phyloP scores from a whole-genome alignment of 2,797 vertebrate species.

The Chelonia mydas region DNA sequence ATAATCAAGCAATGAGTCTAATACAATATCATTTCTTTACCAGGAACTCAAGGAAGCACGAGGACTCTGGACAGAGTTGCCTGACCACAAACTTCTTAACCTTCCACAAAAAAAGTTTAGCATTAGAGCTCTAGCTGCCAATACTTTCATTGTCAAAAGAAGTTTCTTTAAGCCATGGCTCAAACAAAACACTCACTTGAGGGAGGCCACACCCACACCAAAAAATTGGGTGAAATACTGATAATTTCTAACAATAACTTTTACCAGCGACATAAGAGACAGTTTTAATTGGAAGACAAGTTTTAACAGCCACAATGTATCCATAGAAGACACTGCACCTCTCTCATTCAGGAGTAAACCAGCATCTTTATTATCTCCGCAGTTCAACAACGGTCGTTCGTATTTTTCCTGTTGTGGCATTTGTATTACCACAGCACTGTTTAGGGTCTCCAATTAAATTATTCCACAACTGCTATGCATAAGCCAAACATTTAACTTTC shows the following conservation, averaged over 20 bases:
- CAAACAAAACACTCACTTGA: not conserved
- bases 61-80: not conserved
- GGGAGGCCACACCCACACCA: not conserved
- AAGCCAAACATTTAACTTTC: slow-evolving; percentile 38
- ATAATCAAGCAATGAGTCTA: not conserved
- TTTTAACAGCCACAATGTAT: not conserved
- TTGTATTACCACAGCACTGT: not conserved
- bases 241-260: not conserved
- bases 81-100: not conserved
- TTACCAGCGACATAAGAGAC: slow-evolving; percentile 9
- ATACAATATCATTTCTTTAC: not conserved
- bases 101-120: not conserved
- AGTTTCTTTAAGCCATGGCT: not conserved
- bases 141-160: not conserved
- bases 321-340: not conserved
- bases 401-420: not conserved
- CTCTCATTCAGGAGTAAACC: not conserved
- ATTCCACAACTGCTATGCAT: slow-evolving; percentile 45
- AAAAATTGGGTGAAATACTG: not conserved
- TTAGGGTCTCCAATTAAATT: slow-evolving; percentile 38
- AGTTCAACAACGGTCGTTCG: not conserved
- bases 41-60: not conserved
- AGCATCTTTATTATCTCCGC: slow-evolving; percentile 7
- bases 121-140: not conserved
- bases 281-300: not conserved